Evolutionary conservation across 1,140 invertebrate genomes (phyloP).

Genomic region (Drosophila kanapiae): DNA sequence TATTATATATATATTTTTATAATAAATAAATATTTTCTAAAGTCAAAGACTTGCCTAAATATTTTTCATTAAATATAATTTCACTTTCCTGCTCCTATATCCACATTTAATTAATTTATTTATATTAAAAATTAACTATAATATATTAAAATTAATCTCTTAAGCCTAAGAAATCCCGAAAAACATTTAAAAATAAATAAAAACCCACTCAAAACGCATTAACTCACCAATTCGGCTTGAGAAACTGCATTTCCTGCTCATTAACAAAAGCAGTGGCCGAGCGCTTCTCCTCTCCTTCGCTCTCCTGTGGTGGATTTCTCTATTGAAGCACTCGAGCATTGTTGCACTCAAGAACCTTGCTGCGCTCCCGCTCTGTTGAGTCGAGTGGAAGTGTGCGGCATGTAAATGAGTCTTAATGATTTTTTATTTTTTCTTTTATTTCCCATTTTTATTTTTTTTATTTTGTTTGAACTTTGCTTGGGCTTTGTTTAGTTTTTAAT

Average conservation of each 20-base stretch:
- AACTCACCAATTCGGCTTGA: conserved; percentile 33
- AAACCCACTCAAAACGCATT: conserved; percentile 30
- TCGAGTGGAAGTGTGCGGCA: conserved; percentile 28
- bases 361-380: conserved; percentile 27
- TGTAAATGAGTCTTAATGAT: conserved; percentile 69
- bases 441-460: conserved; percentile 12
- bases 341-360: conserved; percentile 54
- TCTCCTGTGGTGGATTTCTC: conserved; percentile 61
- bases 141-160: not conserved
- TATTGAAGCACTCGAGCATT: conserved; percentile 1
- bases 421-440: conserved; percentile 27
- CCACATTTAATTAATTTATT: not conserved
- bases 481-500: conserved; percentile 31
- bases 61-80: too few species aligned
- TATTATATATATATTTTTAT: not conserved
- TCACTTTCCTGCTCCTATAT: too few species aligned
- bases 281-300: conserved; percentile 6
- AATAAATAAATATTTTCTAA: not conserved
- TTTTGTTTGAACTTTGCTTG: conserved; percentile 48
- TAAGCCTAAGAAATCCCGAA: not conserved
- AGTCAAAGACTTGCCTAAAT: too few species aligned
- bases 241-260: conserved; percentile 78
- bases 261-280: conserved; percentile 29
- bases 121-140: not conserved
- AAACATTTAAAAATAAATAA: conserved; percentile 8